These are phyloP conservation scores for Melanotaenia boesemani DNA, from an alignment of 2,797 vertebrate species.

Conservation along the genomic window DNA sequence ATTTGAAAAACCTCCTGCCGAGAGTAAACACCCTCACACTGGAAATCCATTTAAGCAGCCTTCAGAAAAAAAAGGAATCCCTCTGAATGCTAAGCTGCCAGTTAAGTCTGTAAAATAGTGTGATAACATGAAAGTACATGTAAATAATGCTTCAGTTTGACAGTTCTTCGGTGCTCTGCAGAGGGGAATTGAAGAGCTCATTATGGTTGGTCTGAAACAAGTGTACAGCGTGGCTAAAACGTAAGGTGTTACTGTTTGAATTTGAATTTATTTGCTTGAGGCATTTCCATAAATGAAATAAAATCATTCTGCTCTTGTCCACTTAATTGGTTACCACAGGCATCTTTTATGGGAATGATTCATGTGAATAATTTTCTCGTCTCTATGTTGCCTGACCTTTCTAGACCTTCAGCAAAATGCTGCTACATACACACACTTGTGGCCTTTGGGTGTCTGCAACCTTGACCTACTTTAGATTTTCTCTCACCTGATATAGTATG, in stretches of 20 bases:
- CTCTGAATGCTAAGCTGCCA: slow-evolving; percentile 8
- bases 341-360: slow-evolving; percentile 63
- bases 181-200: neutral
- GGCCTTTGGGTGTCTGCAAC: slow-evolving; percentile 67
- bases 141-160: slow-evolving; percentile 22
- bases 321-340: slow-evolving; percentile 69
- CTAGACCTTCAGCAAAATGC: slow-evolving; percentile 14
- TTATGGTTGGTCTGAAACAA: slow-evolving; percentile 12
- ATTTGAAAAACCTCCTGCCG: slow-evolving; percentile 39
- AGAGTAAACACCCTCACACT: slow-evolving; percentile 33
- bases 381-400: slow-evolving; percentile 63
- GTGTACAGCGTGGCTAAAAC: slow-evolving; percentile 17
- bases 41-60: slow-evolving; percentile 34
- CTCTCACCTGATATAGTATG: slow-evolving; percentile 3
- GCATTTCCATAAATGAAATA: slow-evolving; percentile 52
- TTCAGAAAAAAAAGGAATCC: slow-evolving; percentile 12
- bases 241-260: slow-evolving; percentile 22
- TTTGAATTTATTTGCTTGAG: slow-evolving; percentile 33
- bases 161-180: slow-evolving; percentile 5
- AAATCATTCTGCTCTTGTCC: slow-evolving; percentile 38
- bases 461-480: slow-evolving; percentile 68
- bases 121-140: slow-evolving; percentile 9
- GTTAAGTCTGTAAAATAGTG: slow-evolving; percentile 12
- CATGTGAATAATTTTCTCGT: slow-evolving; percentile 67
- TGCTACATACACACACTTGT: neutral